A percentile compares a stretch with the other conserved stretches of the same genome.
These are phyloP conservation scores for Piaya cayana DNA, from an alignment of 2,113 vertebrate species.

Conservation along the genomic window DNA sequence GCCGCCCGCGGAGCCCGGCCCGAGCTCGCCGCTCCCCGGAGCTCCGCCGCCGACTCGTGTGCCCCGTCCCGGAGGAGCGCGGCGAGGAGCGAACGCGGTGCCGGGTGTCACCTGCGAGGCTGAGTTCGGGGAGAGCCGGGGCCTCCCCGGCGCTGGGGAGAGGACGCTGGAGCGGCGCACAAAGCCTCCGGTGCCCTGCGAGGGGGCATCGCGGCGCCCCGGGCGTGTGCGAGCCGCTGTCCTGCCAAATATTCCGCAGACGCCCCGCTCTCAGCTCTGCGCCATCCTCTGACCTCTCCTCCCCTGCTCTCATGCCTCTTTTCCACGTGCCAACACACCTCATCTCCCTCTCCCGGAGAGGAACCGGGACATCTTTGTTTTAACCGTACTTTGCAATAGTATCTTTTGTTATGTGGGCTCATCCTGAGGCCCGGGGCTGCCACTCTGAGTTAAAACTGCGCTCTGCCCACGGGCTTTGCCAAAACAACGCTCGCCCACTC, in stretches of 20 bases:
- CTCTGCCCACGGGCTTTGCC: background rate
- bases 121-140: background rate
- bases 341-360: background rate
- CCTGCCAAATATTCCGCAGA: background rate
- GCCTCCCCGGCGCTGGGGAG: background rate
- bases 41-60: too few species aligned
- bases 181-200: background rate
- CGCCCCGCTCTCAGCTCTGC: background rate
- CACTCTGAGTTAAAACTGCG: background rate
- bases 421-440: background rate
- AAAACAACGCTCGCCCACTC: background rate
- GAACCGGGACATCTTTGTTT: background rate
- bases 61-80: background rate
- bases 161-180: background rate
- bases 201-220: background rate
- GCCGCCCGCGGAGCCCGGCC: too few species aligned
- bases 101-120: background rate
- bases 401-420: background rate
- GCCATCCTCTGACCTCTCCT: background rate
- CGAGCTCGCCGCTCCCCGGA: too few species aligned
- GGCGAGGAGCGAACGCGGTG: background rate
- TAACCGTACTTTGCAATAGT: background rate
- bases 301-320: background rate
- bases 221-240: too few species aligned
- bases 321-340: accelerated